phyloP scores from a whole-genome alignment of 2,797 vertebrate species.

The Miichthys miiuy region DNA sequence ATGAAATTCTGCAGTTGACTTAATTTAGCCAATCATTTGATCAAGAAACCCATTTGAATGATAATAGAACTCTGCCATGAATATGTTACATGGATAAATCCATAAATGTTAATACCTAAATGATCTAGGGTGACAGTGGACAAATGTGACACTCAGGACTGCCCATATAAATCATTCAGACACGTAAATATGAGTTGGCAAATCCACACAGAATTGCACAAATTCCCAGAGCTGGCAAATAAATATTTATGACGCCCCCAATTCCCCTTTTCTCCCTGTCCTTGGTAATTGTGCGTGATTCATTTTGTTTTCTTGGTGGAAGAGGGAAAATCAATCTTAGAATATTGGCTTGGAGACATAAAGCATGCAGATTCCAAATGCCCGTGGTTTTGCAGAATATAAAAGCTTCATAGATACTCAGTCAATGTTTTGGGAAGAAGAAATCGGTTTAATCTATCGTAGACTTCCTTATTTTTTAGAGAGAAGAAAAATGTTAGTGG shows the following conservation, averaged over 20 bases:
- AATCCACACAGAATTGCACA: slow-evolving; percentile 85
- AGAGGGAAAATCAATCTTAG: slow-evolving; percentile 84
- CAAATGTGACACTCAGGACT: slow-evolving; percentile 81
- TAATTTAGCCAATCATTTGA: slow-evolving; percentile 70
- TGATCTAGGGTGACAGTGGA: slow-evolving; percentile 82
- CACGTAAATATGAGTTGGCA: slow-evolving; percentile 85
- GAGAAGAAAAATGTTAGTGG: slow-evolving; percentile 34
- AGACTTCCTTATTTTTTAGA: slow-evolving; percentile 50
- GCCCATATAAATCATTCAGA: slow-evolving; percentile 87
- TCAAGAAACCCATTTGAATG: slow-evolving; percentile 63
- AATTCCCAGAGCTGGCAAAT: slow-evolving; percentile 83
- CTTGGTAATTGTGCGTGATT: slow-evolving; percentile 85
- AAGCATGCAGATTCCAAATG: slow-evolving; percentile 75
- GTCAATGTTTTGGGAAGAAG: slow-evolving; percentile 49
- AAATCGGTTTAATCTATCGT: slow-evolving; percentile 59
- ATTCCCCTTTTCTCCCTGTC: slow-evolving; percentile 77
- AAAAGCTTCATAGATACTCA: slow-evolving; percentile 61
- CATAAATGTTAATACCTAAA: slow-evolving; percentile 79
- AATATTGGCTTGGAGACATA: slow-evolving; percentile 78
- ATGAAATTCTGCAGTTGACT: slow-evolving; percentile 50
- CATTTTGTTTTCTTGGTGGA: slow-evolving; percentile 83
- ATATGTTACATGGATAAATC: slow-evolving; percentile 70
- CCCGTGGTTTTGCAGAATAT: slow-evolving; percentile 54
- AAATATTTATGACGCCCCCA: slow-evolving; percentile 87
- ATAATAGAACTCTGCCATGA: slow-evolving; percentile 59